Conservation (phyloP, 2,113 vertebrate genomes). For the Crotalus viridis region DNA sequence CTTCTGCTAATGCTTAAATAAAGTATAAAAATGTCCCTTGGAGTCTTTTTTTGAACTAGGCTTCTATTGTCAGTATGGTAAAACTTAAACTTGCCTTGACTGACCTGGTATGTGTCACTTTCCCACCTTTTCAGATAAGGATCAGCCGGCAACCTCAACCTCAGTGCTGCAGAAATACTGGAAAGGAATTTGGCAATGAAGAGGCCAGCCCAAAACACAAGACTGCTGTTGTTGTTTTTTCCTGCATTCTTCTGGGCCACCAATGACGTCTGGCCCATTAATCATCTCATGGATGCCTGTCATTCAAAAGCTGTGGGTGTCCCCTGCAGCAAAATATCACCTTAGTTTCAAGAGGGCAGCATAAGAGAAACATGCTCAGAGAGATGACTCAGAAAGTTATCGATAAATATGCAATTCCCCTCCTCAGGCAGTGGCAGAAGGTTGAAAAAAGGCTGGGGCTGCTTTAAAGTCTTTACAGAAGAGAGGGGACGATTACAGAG, state of each 20-base stretch:
- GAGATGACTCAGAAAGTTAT: slow-evolving; percentile 37
- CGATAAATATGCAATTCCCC: slow-evolving; percentile 30
- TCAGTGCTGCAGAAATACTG: neutral
- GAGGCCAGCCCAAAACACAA: rapidly evolving
- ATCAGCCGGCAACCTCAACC: neutral
- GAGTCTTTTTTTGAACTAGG: neutral
- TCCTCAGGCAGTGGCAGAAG: slow-evolving; percentile 11
- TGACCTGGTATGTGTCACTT: neutral
- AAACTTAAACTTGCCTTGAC: neutral
- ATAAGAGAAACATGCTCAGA: slow-evolving; percentile 18
- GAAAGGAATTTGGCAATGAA: rapidly evolving
- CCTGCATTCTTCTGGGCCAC: neutral
- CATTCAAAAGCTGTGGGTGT: slow-evolving; percentile 6
- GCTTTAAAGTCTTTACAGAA: slow-evolving; percentile 19
- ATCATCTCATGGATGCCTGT: slow-evolving; percentile 32
- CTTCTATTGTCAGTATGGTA: neutral
- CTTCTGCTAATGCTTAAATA: neutral
- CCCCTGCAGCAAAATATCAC: slow-evolving; percentile 6
- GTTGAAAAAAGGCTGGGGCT: neutral
- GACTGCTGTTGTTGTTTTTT: neutral
- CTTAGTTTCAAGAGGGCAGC: slow-evolving; percentile 25
- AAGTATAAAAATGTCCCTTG: neutral
- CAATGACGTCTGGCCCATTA: slow-evolving; percentile 33
- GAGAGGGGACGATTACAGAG: neutral
- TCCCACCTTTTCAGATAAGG: neutral